Base-by-base conservation (phyloP, 1,140 invertebrate species). In the Drosophila murphyi region DNA sequence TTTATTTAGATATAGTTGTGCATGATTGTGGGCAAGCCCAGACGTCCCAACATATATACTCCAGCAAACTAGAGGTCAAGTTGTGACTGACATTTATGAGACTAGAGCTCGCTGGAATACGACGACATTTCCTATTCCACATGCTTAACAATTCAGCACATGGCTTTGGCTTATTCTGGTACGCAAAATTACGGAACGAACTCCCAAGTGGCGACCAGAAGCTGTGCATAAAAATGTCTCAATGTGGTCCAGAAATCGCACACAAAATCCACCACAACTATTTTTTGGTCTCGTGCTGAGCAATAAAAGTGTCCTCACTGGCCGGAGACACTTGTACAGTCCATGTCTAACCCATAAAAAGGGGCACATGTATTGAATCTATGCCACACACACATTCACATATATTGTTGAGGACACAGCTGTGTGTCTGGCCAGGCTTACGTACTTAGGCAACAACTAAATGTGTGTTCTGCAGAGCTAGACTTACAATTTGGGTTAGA, bases 251-350 rank as follows among this genome's bases (percentile, higher is more conserved):
- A 37, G 55, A 72, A 79, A 78, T 75, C 79, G 62, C 76, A 81
- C 83, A 88, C 83, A 76, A 80, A 86, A 87, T 87, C 83, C 85
- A 87, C 83, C 83, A 77, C 83, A 87, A 87, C 85, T 87, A 88
- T 80, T 82, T 87, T 88, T 81, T 88, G 62, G 76, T 78, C 74
- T 77, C 83, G 74, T 80, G 85, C 83, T 83, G 83, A 41, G 83
- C 83, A 87, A 87, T 87, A 87, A 87, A 88, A 83, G 83, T 87
- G 83, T 88, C 83, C 83, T 62, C 59, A 45, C 72, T 79, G 76
- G 63, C 72, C 76, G 70, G 73, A 88, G 80, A 88, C 80, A 89
- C 80, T 83, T 80, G 70, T 78, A 71, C 72, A 82, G 82, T 82
- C 76, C 79, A 88, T 79, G 76, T 88, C 68, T 80, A 82, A 79